Evolutionary conservation across 2,113 vertebrate genomes (phyloP).

Genomic region (Furnarius figulus): DNA sequence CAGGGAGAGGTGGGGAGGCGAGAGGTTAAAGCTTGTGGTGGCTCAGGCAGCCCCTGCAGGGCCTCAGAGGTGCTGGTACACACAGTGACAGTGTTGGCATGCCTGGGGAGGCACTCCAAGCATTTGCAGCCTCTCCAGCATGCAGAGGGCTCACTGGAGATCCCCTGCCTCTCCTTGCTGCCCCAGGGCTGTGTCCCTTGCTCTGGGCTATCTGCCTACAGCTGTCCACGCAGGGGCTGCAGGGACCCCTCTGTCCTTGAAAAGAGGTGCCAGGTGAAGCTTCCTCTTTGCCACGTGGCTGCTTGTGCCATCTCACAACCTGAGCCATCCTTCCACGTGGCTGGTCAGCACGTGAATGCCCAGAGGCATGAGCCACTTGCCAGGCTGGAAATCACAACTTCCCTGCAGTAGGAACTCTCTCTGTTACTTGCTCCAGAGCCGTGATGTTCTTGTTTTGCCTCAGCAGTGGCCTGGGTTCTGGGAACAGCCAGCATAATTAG

Average conservation of each 20-base stretch:
- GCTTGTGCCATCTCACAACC: not conserved
- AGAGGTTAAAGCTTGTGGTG: accelerated
- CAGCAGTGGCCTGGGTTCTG: not conserved
- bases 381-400: not conserved
- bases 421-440: not conserved
- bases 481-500: not conserved
- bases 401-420: not conserved
- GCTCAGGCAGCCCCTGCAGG: not conserved
- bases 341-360: not conserved
- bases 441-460: not conserved
- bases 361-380: not conserved
- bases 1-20: not conserved
- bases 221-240: not conserved
- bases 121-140: not conserved
- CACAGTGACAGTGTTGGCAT: not conserved
- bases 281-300: not conserved
- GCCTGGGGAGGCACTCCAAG: not conserved
- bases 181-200: not conserved
- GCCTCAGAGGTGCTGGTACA: not conserved
- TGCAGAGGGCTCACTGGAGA: accelerated
- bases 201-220: not conserved
- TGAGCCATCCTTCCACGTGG: not conserved
- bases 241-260: not conserved
- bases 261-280: not conserved
- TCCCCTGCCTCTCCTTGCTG: not conserved